Base-by-base conservation (phyloP, 2,888 invertebrate genomes). In the Poecilus cupreus region DNA sequence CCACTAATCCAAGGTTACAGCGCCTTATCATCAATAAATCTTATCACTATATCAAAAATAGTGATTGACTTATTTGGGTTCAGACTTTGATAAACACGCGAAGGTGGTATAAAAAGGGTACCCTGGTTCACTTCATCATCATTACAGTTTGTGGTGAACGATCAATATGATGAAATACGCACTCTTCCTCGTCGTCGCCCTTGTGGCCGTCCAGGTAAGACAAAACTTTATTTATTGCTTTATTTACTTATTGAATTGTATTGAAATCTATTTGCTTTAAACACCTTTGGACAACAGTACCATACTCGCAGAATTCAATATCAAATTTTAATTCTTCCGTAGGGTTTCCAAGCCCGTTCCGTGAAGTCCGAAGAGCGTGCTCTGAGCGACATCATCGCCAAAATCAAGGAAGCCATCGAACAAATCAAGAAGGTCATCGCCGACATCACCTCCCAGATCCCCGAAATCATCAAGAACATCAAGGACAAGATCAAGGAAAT, bases 121-220 rank as follows among this genome's bases (percentile, higher is more conserved):
- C 3, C 8, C 32, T 20, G 10, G 37, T 51, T 18, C 8, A 16
- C 11, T 13, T 51, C 20, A 18, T 37, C 13, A 68, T 72, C 80
- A 54, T 57, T 80, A n/a, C 51, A 39, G 24, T 51, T 49, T 80
- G 54, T 68, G 10, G 64, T 37, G 37, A 37, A 37, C 18, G 5
- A 68, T 10, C 72, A 80, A 72, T 16, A 80, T 80, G 78, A 43
- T 78, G 54, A 80, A 80, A 57, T 72, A 11, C 72, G 72, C 72
- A 54, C 51, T 80, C 10, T 80, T 72, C 39, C 72, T 80, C 39
- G 20, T 80, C 37, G 32, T 51, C 18, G 80, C 80, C 54, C 18
- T 80, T 18, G 26, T 72, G 57, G 64, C 64, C 20, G 80, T 72
- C 24, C 72, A 80, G 72, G 80, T 80, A 72, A 80, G 79, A 24